phyloP scores from a whole-genome alignment of 1,140 invertebrate species.

The Brachystomella parvula region DNA sequence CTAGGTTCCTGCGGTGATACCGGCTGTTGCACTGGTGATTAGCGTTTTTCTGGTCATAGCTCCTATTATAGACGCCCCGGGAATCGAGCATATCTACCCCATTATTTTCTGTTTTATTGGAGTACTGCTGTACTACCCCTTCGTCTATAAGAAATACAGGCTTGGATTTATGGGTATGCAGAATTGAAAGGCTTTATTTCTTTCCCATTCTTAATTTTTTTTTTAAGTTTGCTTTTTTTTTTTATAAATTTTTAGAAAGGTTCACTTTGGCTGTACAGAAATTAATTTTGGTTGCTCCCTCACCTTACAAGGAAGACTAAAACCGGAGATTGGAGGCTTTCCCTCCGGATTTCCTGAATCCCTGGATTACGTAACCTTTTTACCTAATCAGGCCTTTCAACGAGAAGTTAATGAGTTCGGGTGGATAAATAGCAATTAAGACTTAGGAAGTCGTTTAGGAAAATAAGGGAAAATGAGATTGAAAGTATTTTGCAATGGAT shows the following conservation, averaged over 20 bases:
- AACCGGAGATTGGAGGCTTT: too few species aligned
- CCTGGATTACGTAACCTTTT: too few species aligned
- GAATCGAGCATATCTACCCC: slow-evolving; percentile 68
- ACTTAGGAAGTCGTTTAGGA: too few species aligned
- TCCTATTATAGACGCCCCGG: slow-evolving; percentile 70
- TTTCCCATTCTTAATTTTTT: slow-evolving; percentile 26
- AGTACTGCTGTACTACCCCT: slow-evolving; percentile 62
- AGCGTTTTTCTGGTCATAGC: slow-evolving; percentile 65
- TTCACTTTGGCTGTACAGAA: slow-evolving; percentile 61
- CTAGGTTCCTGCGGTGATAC: slow-evolving; percentile 65
- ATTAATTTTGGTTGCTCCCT: slow-evolving; percentile 62
- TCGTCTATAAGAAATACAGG: slow-evolving; percentile 62
- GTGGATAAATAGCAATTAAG: too few species aligned
- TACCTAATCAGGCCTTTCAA: too few species aligned
- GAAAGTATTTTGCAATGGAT: too few species aligned
- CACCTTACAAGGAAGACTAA: slow-evolving; percentile 43
- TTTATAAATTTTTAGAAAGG: slow-evolving; percentile 55
- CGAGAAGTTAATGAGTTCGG: too few species aligned
- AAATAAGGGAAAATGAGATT: too few species aligned
- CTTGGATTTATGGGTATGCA: slow-evolving; percentile 55
- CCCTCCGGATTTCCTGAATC: too few species aligned
- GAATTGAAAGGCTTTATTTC: neutral
- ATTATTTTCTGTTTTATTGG: slow-evolving; percentile 63
- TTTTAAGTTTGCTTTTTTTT: slow-evolving; percentile 32
- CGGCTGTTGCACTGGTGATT: slow-evolving; percentile 61